These are phyloP conservation scores for Tillus elongatus DNA, from an alignment of 2,888 invertebrate genomes.

Conservation along the genomic window DNA sequence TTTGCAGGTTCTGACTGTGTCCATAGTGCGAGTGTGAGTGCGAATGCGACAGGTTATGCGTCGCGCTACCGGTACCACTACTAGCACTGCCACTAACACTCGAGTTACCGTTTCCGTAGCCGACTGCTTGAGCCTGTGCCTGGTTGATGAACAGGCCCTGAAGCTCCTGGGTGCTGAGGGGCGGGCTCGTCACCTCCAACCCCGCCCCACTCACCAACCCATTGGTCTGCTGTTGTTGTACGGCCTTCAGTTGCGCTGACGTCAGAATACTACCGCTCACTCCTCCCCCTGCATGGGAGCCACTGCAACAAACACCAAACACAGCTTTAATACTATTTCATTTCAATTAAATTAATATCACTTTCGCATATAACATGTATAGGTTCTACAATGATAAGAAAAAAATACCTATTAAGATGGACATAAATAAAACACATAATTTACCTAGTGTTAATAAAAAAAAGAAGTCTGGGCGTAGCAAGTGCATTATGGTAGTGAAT, in stretches of 20 bases:
- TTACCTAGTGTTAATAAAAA: no score
- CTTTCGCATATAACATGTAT: no score
- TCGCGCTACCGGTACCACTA: no score
- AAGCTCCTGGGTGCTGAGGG: slow-evolving; percentile 51
- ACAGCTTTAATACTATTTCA: no score
- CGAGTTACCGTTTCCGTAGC: slow-evolving; percentile 46
- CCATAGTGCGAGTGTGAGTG: no score
- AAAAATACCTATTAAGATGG: no score
- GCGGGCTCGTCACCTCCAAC: slow-evolving; percentile 44
- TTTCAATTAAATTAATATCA: slow-evolving; percentile 18
- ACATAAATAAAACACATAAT: no score
- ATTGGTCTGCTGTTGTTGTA: slow-evolving; percentile 62
- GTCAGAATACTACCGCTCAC: slow-evolving; percentile 54
- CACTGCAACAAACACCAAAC: slow-evolving; percentile 41
- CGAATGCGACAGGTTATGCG: no score
- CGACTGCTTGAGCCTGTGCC: slow-evolving; percentile 50
- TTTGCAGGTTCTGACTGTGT: slow-evolving; percentile 57
- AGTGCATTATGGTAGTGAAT: no score
- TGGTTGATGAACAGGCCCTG: slow-evolving; percentile 48
- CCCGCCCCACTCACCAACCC: slow-evolving; percentile 62
- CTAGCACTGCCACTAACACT: slow-evolving; percentile 33
- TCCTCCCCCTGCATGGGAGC: slow-evolving; percentile 42
- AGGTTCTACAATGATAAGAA: no score
- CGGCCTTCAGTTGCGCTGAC: slow-evolving; percentile 60
- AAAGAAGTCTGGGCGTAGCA: no score